Percentiles rank a stretch among this genome's conserved stretches.
Evolutionary conservation across 2,113 vertebrate genomes (phyloP).

Genomic region (Sebastes schlegelii): DNA sequence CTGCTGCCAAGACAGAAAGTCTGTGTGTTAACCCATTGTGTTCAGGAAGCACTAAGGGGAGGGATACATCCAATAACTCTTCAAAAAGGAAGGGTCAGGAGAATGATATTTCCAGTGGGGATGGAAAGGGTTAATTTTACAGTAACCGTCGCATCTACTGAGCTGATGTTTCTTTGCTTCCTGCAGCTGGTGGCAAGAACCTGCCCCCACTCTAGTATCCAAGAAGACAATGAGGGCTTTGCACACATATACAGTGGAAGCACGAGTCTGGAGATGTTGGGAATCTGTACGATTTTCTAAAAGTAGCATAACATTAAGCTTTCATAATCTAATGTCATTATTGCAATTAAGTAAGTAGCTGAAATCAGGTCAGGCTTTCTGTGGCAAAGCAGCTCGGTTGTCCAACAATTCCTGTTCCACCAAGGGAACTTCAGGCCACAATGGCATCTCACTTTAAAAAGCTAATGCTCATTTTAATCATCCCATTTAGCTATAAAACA

Average conservation of each 20-base stretch:
- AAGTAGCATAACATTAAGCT: not conserved
- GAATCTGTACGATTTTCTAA: not conserved
- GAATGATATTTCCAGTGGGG: constrained; percentile 17
- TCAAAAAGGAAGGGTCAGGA: not conserved
- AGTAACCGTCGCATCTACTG: constrained; percentile 18
- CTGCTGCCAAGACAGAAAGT: constrained; percentile 86
- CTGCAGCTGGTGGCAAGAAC: constrained; percentile 33
- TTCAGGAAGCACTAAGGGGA: constrained; percentile 23
- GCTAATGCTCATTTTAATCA: not conserved
- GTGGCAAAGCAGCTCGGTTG: not conserved
- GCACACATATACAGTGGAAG: not conserved
- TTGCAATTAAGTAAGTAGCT: not conserved
- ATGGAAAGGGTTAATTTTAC: constrained; percentile 53
- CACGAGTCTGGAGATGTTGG: not conserved
- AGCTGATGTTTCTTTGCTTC: constrained; percentile 38
- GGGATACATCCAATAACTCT: constrained; percentile 17
- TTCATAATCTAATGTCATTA: not conserved
- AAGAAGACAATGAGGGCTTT: constrained; percentile 26
- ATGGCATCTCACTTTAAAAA: not conserved
- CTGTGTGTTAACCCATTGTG: constrained; percentile 85
- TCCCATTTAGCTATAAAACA: not conserved
- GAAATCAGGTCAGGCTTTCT: constrained; percentile 3
- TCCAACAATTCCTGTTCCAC: not conserved
- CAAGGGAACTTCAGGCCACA: not conserved
- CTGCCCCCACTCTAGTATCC: not conserved